Evolutionary conservation across 2,888 invertebrate species (phyloP).

Genomic region (Caenorhabditis virilis): DNA sequence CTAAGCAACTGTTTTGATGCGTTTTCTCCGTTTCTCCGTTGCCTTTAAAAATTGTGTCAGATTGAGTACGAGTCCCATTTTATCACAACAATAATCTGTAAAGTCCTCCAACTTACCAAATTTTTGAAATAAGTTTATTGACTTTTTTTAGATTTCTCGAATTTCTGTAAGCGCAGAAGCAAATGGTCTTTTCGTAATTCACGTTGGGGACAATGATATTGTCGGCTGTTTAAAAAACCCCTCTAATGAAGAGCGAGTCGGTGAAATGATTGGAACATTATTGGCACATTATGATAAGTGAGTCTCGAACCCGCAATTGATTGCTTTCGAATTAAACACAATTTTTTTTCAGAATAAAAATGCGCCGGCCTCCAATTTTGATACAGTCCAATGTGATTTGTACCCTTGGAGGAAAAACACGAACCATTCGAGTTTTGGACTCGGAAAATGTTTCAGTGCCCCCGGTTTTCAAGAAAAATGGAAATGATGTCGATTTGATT

Average conservation of each 20-base stretch:
- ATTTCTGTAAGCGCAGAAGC: constrained; percentile 69
- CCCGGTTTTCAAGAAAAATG: constrained; percentile 60
- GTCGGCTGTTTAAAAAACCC: constrained; percentile 69
- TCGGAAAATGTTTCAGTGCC: constrained; percentile 37
- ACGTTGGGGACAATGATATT: constrained; percentile 71
- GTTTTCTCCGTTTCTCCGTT: too few species aligned
- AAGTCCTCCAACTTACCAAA: too few species aligned
- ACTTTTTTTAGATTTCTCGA: constrained; percentile 67
- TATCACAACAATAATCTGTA: too few species aligned
- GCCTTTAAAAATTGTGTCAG: too few species aligned
- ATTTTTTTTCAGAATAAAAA: constrained; percentile 27
- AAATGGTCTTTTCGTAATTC: constrained; percentile 71
- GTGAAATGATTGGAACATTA: constrained; percentile 70
- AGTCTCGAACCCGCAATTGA: constrained; percentile 6
- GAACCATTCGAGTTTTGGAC: constrained; percentile 65
- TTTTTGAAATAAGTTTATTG: too few species aligned
- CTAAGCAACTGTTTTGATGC: too few species aligned
- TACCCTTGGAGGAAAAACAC: constrained; percentile 70
- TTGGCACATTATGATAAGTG: constrained; percentile 68
- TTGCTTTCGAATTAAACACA: constrained; percentile 2
- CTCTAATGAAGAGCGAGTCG: constrained; percentile 69
- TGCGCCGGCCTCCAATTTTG: constrained; percentile 60
- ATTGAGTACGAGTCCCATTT: too few species aligned
- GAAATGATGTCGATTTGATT: constrained; percentile 58
- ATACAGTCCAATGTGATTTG: constrained; percentile 68